Percentiles rank a stretch among this genome's conserved stretches.
phyloP scores from a whole-genome alignment of 2,113 vertebrate genomes.

The Chaenocephalus aceratus region DNA sequence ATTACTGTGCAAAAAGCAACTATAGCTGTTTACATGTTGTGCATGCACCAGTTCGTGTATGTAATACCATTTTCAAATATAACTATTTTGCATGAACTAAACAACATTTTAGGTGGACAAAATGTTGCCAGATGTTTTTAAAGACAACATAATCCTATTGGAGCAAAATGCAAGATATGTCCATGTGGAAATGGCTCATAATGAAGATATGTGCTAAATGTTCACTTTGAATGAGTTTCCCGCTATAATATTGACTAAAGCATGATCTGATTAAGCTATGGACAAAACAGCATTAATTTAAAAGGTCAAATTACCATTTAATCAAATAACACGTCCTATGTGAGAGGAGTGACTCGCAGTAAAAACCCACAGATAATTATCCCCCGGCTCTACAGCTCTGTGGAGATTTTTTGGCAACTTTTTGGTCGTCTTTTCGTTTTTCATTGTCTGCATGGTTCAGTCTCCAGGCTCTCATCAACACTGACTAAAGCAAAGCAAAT shows the following conservation, averaged over 20 bases:
- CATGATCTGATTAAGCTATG: no score
- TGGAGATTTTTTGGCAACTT: not conserved
- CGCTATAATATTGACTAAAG: not conserved
- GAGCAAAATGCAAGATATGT: not conserved
- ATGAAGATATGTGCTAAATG: not conserved
- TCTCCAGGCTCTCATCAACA: not conserved
- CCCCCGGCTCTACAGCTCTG: not conserved
- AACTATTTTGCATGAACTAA: not conserved
- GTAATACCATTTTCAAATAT: not conserved
- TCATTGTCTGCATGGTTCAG: not conserved
- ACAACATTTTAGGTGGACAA: not conserved
- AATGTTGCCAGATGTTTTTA: not conserved
- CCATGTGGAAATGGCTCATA: not conserved
- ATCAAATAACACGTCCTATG: not conserved
- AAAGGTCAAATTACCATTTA: not conserved
- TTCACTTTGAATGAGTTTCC: not conserved
- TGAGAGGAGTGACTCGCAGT: not conserved
- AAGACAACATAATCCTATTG: not conserved
- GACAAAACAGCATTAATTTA: no score
- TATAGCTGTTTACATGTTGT: constrained; percentile 35
- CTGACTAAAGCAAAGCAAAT: not conserved
- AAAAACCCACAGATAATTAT: not conserved
- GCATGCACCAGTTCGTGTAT: not conserved
- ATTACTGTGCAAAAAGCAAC: constrained; percentile 28
- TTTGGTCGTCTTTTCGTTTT: not conserved